phyloP scores from a whole-genome alignment of 2,797 vertebrate genomes.

The Anisognathus igniventris region DNA sequence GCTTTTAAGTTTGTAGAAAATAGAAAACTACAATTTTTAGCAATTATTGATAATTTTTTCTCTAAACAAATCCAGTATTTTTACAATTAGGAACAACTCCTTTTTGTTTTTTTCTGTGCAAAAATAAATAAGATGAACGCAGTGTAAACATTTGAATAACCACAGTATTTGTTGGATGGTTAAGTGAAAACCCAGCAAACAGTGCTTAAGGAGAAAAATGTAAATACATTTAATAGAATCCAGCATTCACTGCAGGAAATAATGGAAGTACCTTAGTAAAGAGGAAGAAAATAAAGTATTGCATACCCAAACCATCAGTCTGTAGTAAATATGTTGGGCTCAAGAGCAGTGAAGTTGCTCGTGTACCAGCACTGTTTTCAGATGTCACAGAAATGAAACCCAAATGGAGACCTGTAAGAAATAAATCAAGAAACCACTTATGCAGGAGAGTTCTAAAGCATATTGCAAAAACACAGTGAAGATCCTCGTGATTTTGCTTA shows the following conservation, averaged over 20 bases:
- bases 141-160: conserved; percentile 54
- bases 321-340: neutral
- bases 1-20: neutral
- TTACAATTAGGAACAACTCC: conserved; percentile 18
- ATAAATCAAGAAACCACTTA: neutral
- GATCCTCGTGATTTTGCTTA: conserved; percentile 3
- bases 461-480: neutral
- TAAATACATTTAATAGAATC: conserved; percentile 57
- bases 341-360: neutral
- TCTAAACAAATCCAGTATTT: conserved; percentile 49
- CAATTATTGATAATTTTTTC: conserved; percentile 50
- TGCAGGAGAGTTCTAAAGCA: neutral
- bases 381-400: neutral
- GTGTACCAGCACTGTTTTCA: neutral
- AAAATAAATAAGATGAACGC: conserved; percentile 33
- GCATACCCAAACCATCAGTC: neutral
- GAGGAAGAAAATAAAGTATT: neutral
- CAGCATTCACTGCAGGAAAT: neutral
- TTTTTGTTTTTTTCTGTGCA: neutral
- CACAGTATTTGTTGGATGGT: conserved; percentile 19
- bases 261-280: neutral
- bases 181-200: conserved; percentile 34
- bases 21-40: conserved; percentile 24
- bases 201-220: conserved; percentile 51
- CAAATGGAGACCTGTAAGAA: neutral